These are phyloP conservation scores for Acipenser ruthenus DNA, from an alignment of 2,797 vertebrate species.

Conservation along the genomic window DNA sequence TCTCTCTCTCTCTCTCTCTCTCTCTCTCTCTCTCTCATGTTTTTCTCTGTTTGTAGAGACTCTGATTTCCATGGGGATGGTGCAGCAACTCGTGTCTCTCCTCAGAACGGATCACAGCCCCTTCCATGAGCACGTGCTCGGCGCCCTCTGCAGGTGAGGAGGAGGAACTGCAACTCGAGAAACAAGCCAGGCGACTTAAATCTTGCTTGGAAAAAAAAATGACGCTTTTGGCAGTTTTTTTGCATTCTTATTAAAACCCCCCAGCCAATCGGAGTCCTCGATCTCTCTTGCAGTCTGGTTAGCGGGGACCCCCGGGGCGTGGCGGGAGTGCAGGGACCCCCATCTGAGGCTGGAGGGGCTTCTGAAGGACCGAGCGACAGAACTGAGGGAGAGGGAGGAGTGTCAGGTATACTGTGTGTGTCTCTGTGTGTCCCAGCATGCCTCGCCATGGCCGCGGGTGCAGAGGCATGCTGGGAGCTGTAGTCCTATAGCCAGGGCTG, in stretches of 20 bases:
- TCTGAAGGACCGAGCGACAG: conserved; percentile 57
- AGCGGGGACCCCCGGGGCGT: conserved; percentile 63
- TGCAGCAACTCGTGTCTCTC: conserved; percentile 79
- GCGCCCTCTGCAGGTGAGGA: conserved; percentile 78
- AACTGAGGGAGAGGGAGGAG: conserved; percentile 66
- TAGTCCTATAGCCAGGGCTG: too few relatives aligned
- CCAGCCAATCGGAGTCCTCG: not conserved
- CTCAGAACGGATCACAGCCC: conserved; percentile 68
- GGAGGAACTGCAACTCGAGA: not conserved
- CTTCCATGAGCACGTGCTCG: conserved; percentile 81
- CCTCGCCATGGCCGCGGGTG: not conserved
- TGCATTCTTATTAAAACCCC: too few relatives aligned
- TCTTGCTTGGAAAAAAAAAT: too few relatives aligned
- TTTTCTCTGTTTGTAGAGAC: conserved; percentile 45
- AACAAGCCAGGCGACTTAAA: too few relatives aligned
- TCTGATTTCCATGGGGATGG: conserved; percentile 82
- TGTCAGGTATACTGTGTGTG: conserved; percentile 55
- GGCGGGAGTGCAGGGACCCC: conserved; percentile 57
- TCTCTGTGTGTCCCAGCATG: not conserved
- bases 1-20: not conserved
- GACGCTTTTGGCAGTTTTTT: too few relatives aligned
- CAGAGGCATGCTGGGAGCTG: too few relatives aligned
- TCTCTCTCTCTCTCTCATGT: conserved; percentile 13
- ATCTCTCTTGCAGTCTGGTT: conserved; percentile 57
- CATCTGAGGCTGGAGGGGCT: conserved; percentile 72